A percentile compares a stretch with the other conserved stretches of the same genome.
These are phyloP conservation scores for Aldrovandia affinis DNA, from an alignment of 2,797 vertebrate genomes.

Conservation along the genomic window DNA sequence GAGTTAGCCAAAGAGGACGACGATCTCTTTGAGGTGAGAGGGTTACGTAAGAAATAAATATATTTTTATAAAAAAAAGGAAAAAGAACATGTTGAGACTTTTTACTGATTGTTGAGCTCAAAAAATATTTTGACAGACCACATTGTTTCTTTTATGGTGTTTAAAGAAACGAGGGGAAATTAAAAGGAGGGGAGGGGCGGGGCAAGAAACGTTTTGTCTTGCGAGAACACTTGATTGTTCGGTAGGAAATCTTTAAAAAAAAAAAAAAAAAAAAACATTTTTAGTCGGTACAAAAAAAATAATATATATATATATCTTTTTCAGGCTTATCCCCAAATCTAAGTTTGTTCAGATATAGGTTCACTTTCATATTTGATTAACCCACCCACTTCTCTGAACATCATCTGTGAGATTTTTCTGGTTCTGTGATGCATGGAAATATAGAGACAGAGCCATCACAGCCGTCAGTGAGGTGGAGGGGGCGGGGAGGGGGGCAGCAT, in stretches of 20 bases:
- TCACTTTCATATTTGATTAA: conserved; percentile 6
- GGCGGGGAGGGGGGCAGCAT: background rate
- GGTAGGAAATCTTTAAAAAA: conserved; percentile 58
- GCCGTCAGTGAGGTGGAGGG: background rate
- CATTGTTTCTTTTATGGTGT: conserved; percentile 83
- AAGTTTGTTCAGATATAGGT: background rate
- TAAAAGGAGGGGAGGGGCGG: conserved; percentile 71
- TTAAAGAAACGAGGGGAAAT: conserved; percentile 68
- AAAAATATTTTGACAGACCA: conserved; percentile 82
- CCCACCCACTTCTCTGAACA: background rate
- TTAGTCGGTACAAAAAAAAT: conserved; percentile 34
- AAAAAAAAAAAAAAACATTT: conserved; percentile 49
- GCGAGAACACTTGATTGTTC: conserved; percentile 60
- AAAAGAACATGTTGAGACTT: conserved; percentile 91
- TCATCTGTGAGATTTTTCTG: background rate
- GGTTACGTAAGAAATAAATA: conserved; percentile 90
- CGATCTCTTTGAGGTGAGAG: conserved; percentile 82
- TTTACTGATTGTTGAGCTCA: conserved; percentile 96
- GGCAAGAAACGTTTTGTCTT: conserved; percentile 71
- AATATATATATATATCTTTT: conserved; percentile 3
- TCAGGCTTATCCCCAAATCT: conserved; percentile 2
- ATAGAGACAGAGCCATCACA: conserved; percentile 43
- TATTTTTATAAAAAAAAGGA: conserved; percentile 93
- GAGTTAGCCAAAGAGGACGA: conserved; percentile 85
- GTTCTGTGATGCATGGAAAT: conserved; percentile 50